These are phyloP conservation scores for Actias luna DNA, from an alignment of 2,888 invertebrate species.

Conservation along the genomic window DNA sequence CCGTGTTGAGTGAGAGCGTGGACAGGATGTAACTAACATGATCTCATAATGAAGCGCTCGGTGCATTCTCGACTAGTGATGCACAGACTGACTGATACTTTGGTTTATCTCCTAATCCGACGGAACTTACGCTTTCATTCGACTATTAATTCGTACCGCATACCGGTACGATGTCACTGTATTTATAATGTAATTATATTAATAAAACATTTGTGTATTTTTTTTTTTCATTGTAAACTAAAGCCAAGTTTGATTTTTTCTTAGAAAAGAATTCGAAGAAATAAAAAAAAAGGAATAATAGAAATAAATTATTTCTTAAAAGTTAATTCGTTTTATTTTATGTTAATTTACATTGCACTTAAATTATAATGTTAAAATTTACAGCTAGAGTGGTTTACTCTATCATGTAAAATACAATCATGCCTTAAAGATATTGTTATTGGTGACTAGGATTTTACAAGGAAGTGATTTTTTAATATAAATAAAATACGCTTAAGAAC, in stretches of 20 bases:
- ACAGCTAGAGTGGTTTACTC: neutral
- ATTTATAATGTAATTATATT: slow-evolving; percentile 69
- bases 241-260: slow-evolving; percentile 78
- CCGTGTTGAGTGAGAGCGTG: slow-evolving; percentile 42
- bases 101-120: slow-evolving; percentile 28
- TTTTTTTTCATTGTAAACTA: slow-evolving; percentile 77
- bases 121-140: slow-evolving; percentile 52
- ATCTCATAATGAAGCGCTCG: slow-evolving; percentile 56
- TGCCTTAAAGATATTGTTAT: slow-evolving; percentile 12
- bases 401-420: neutral
- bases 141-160: slow-evolving; percentile 46
- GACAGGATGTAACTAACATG: slow-evolving; percentile 44
- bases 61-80: slow-evolving; percentile 40
- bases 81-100: slow-evolving; percentile 51
- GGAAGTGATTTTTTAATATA: neutral
- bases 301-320: slow-evolving; percentile 79
- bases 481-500: neutral
- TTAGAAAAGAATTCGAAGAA: slow-evolving; percentile 79
- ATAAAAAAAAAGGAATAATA: slow-evolving; percentile 76
- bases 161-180: slow-evolving; percentile 59
- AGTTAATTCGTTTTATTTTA: slow-evolving; percentile 68
- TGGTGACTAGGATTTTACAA: slow-evolving; percentile 18
- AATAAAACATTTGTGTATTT: slow-evolving; percentile 77
- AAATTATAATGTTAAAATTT: neutral
- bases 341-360: slow-evolving; percentile 11